These are phyloP conservation scores for Brachionus koreanus DNA, from an alignment of 1,140 invertebrate genomes.

Conservation along the genomic window DNA sequence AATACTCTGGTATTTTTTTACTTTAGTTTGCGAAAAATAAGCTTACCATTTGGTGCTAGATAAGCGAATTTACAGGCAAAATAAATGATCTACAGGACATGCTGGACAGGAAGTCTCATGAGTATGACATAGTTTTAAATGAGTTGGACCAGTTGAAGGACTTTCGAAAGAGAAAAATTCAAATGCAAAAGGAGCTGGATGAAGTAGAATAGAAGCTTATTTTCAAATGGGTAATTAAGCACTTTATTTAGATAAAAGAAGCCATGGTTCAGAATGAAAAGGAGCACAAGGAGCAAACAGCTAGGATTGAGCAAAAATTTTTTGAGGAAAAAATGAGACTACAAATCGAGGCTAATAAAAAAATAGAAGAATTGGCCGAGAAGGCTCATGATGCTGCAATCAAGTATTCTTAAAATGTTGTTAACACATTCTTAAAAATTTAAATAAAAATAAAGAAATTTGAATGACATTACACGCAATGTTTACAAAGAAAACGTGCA, in stretches of 20 bases:
- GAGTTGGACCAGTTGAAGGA: slow-evolving; percentile 58
- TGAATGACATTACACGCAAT: slow-evolving; percentile 57
- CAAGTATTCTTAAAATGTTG: slow-evolving; percentile 48
- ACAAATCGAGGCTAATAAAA: slow-evolving; percentile 58
- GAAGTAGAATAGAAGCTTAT: background rate
- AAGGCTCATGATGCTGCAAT: slow-evolving; percentile 58
- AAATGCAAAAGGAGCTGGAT: slow-evolving; percentile 55
- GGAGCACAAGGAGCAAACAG: slow-evolving; percentile 54
- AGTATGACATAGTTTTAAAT: slow-evolving; percentile 54
- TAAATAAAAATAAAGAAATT: slow-evolving; percentile 50
- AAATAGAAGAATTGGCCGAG: slow-evolving; percentile 58
- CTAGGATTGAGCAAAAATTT: slow-evolving; percentile 58
- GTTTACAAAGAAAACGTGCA: slow-evolving; percentile 59
- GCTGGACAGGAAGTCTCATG: slow-evolving; percentile 51
- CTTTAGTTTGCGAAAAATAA: background rate
- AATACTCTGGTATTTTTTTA: slow-evolving; percentile 50
- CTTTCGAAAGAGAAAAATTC: slow-evolving; percentile 54
- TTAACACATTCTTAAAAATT: background rate
- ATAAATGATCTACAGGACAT: slow-evolving; percentile 54
- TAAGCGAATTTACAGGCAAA: slow-evolving; percentile 54
- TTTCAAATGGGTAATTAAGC: background rate
- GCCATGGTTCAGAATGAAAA: slow-evolving; percentile 53
- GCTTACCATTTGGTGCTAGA: slow-evolving; percentile 37
- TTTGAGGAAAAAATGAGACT: slow-evolving; percentile 59
- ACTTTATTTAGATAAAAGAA: slow-evolving; percentile 54